Percentiles rank a stretch among this genome's conserved stretches.
Evolutionary conservation across 1,140 invertebrate species (phyloP).

Genomic region (Cardiocondyla obscurior): DNA sequence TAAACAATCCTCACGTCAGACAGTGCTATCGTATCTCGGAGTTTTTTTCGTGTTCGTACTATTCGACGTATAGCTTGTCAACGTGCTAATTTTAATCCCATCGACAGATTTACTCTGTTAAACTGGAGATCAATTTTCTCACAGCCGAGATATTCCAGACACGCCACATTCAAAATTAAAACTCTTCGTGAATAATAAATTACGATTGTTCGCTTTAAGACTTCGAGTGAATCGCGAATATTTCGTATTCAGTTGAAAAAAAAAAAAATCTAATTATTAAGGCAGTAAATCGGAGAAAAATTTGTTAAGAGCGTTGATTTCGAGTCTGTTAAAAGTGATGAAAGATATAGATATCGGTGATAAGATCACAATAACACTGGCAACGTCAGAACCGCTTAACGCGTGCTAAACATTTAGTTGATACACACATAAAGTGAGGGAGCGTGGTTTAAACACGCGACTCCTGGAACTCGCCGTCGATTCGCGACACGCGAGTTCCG

Average conservation of each 20-base stretch:
- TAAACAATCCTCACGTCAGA: slow-evolving; percentile 7
- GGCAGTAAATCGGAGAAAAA: not conserved
- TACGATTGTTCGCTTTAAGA: not conserved
- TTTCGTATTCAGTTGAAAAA: not conserved
- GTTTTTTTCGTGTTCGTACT: not conserved
- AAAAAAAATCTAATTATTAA: not conserved
- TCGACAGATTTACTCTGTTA: not conserved
- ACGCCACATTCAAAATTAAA: not conserved
- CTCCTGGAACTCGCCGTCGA: not conserved
- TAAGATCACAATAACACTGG: not conserved
- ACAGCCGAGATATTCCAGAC: not conserved
- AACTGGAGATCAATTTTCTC: not conserved
- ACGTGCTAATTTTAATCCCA: not conserved
- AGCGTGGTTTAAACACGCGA: not conserved
- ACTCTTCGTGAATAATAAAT: not conserved
- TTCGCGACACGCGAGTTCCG: not conserved
- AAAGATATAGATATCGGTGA: not conserved
- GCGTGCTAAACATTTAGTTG: slow-evolving; percentile 53
- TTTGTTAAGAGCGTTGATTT: not conserved
- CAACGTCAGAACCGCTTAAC: not conserved
- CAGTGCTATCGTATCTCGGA: slow-evolving; percentile 10
- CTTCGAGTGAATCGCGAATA: not conserved
- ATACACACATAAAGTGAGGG: slow-evolving; percentile 50
- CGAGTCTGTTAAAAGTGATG: not conserved
- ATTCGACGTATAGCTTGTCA: not conserved